phyloP scores from a whole-genome alignment of 1,140 invertebrate genomes.

The Hermatobates lingyangjiaoensis region DNA sequence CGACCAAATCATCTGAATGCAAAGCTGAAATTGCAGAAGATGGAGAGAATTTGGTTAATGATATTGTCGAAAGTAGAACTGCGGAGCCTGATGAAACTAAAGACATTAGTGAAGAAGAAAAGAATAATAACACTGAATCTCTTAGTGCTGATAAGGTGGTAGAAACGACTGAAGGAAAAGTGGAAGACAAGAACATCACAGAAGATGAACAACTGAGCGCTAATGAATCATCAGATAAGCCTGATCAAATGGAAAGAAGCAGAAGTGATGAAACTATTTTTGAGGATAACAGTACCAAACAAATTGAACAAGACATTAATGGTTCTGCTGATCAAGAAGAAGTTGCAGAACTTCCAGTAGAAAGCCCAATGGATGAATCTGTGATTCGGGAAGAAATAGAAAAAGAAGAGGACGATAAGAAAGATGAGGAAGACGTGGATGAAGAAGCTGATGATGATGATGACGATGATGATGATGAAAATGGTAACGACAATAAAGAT shows the following conservation, averaged over 20 bases:
- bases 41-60: too few relatives aligned
- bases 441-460: conserved; percentile 21
- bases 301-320: too few relatives aligned
- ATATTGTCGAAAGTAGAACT: too few relatives aligned
- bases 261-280: neutral
- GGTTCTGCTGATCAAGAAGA: neutral
- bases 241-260: neutral
- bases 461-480: conserved; percentile 18
- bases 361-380: too few relatives aligned
- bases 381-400: too few relatives aligned
- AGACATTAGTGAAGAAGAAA: too few relatives aligned
- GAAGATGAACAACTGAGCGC: neutral
- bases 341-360: neutral
- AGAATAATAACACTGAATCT: too few relatives aligned
- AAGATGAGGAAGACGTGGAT: conserved; percentile 13
- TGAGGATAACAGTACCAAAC: neutral
- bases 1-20: too few relatives aligned
- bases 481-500: conserved; percentile 20
- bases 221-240: conserved; percentile 5
- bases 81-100: too few relatives aligned
- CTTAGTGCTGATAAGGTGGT: too few relatives aligned
- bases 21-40: too few relatives aligned
- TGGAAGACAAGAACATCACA: neutral
- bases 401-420: conserved; percentile 15
- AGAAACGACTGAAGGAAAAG: neutral